A percentile compares a stretch with the other conserved stretches of the same genome.
phyloP scores from a whole-genome alignment of 2,113 vertebrate genomes.

The Eublepharis macularius region DNA sequence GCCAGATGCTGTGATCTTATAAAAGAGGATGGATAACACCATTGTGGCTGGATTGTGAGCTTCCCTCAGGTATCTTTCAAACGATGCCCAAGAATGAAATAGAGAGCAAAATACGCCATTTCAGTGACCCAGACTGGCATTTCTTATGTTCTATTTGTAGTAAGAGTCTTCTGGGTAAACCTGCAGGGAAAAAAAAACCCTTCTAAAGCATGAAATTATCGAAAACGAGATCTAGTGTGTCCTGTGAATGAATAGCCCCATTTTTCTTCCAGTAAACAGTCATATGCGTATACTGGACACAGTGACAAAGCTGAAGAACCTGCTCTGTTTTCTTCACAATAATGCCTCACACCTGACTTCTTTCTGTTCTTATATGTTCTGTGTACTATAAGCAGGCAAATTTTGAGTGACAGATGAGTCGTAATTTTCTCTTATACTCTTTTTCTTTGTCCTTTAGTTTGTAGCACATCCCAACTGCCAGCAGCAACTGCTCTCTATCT shows the following conservation, averaged over 20 bases:
- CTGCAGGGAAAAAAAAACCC: neutral
- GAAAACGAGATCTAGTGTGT: neutral
- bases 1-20: neutral
- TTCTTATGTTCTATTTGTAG: neutral
- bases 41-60: neutral
- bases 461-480: constrained; percentile 98
- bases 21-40: neutral
- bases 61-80: neutral
- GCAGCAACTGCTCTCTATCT: constrained; percentile 94
- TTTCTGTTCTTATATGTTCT: neutral
- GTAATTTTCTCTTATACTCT: neutral
- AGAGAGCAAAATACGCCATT: neutral
- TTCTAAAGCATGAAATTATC: neutral
- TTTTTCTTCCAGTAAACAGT: neutral
- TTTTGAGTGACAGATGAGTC: neutral
- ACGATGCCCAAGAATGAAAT: neutral
- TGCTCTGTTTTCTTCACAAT: neutral
- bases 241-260: neutral
- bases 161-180: neutral
- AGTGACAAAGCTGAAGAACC: neutral
- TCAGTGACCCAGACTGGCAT: neutral
- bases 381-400: rapidly evolving
- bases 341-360: neutral
- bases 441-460: constrained; percentile 77
- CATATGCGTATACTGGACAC: neutral